Conservation (phyloP, 23 tunicate genomes). For the Trididemnum miniatum region DNA sequence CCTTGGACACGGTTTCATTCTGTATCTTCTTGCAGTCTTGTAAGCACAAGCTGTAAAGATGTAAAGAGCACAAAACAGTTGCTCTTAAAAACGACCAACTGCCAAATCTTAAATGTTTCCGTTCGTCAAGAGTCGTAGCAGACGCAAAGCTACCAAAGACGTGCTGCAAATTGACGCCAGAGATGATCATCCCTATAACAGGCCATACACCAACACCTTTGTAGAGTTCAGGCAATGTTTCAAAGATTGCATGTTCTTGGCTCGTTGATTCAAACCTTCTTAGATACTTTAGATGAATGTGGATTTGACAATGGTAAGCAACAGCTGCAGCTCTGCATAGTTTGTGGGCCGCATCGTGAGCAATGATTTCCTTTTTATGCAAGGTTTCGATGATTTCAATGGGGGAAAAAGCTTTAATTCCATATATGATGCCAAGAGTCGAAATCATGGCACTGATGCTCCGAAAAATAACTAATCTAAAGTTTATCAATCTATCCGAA, state of each 20-base stretch:
- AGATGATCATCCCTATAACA: background rate
- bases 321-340: background rate
- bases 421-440: background rate
- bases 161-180: background rate
- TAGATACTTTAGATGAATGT: background rate
- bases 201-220: background rate
- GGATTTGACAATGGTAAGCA: background rate
- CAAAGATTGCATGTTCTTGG: background rate
- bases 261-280: background rate
- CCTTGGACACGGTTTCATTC: background rate
- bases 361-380: background rate
- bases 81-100: background rate
- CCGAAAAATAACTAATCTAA: background rate
- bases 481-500: background rate
- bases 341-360: background rate
- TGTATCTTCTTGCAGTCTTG: background rate
- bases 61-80: background rate
- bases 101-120: background rate
- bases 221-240: background rate
- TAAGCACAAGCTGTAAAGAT: background rate
- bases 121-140: background rate
- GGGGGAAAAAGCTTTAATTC: background rate
- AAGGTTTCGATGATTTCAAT: constrained; percentile 8
- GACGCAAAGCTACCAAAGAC: background rate
- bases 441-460: background rate